Conservation (phyloP, 2,113 vertebrate species). For the Antechinus stuartii region DNA sequence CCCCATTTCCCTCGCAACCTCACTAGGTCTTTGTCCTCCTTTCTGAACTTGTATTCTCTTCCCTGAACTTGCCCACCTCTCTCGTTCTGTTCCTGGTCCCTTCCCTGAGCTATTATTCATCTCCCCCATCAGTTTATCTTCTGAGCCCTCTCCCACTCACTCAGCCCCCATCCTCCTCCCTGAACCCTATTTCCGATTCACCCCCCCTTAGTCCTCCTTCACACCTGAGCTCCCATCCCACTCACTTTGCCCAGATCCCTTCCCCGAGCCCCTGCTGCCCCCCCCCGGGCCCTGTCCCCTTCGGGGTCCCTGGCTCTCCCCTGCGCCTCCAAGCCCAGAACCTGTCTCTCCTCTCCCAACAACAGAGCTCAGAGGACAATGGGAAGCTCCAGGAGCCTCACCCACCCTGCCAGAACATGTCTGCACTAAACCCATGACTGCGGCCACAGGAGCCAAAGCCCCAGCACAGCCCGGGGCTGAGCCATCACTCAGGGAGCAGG, state of each 20-base stretch:
- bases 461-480: neutral
- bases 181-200: neutral
- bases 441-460: neutral
- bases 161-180: neutral
- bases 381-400: neutral
- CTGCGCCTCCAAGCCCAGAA: neutral
- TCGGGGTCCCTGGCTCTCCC: neutral
- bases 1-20: neutral
- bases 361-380: neutral
- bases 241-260: neutral
- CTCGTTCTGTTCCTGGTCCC: neutral
- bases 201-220: neutral
- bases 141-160: neutral
- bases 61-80: neutral
- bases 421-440: neutral
- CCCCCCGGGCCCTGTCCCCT: neutral
- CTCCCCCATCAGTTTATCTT: no score
- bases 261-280: conserved; percentile 41
- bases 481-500: neutral
- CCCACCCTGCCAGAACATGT: neutral
- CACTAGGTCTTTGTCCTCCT: neutral
- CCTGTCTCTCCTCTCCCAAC: neutral
- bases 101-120: no score
- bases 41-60: neutral
- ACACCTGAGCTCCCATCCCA: no score